These are phyloP conservation scores for Laupala kohalensis DNA, from an alignment of 1,140 invertebrate species.

Conservation along the genomic window DNA sequence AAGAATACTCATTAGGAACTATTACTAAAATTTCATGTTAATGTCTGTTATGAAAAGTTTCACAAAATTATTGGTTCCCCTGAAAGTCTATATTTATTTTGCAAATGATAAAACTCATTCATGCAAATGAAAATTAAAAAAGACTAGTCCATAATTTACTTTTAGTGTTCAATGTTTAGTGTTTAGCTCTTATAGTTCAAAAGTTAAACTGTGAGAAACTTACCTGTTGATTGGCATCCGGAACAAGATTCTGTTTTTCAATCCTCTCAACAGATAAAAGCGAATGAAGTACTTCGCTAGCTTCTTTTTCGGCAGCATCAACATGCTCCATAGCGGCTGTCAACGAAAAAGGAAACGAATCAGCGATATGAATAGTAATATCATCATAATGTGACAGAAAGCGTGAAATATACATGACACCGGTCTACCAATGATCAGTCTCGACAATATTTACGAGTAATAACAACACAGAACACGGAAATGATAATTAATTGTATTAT, in stretches of 20 bases:
- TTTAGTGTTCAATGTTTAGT: too few relatives aligned
- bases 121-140: too few relatives aligned
- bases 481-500: neutral
- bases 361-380: too few relatives aligned
- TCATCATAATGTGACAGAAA: too few relatives aligned
- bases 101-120: too few relatives aligned
- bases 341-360: neutral
- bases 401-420: neutral
- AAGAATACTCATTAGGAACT: too few relatives aligned
- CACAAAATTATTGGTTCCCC: too few relatives aligned
- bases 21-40: too few relatives aligned
- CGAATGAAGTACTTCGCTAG: constrained; percentile 47
- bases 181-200: too few relatives aligned
- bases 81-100: too few relatives aligned
- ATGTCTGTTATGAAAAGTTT: too few relatives aligned
- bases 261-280: constrained; percentile 42
- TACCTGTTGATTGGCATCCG: constrained; percentile 1
- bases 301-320: constrained; percentile 43
- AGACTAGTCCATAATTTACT: too few relatives aligned
- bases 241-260: constrained; percentile 32
- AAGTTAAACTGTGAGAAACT: neutral
- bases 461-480: neutral
- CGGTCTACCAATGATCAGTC: neutral
- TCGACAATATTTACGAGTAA: neutral
- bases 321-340: constrained; percentile 11